Evolutionary conservation across 1,140 invertebrate genomes (phyloP).

Genomic region (Samia ricini): DNA sequence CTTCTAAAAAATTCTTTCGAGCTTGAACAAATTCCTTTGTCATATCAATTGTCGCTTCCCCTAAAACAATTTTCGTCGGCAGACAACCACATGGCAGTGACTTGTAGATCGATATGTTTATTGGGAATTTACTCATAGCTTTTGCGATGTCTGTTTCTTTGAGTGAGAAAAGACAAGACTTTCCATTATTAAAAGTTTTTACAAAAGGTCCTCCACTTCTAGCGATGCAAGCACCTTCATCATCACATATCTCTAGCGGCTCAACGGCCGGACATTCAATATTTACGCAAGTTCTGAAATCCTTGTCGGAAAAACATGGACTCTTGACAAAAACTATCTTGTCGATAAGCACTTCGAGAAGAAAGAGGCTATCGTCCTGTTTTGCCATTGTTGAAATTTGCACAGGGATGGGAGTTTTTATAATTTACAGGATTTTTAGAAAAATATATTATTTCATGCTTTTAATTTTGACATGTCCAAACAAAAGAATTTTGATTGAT

Average conservation of each 20-base stretch:
- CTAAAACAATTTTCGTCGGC: constrained; percentile 62
- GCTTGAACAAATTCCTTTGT: constrained; percentile 68
- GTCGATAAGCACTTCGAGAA: constrained; percentile 78
- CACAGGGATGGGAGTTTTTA: constrained; percentile 53
- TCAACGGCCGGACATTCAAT: constrained; percentile 74
- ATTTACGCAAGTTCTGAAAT: constrained; percentile 74
- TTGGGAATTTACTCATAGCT: constrained; percentile 61
- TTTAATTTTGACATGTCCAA: constrained; percentile 50
- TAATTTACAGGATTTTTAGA: constrained; percentile 39
- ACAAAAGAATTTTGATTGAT: constrained; percentile 40
- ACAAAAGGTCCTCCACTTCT: constrained; percentile 52
- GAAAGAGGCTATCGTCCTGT: constrained; percentile 76
- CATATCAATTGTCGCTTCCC: constrained; percentile 64
- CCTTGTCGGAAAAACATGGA: constrained; percentile 64
- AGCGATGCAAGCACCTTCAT: constrained; percentile 58
- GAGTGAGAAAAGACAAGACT: constrained; percentile 78
- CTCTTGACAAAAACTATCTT: constrained; percentile 69
- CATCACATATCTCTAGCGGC: constrained; percentile 78
- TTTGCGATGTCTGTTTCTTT: constrained; percentile 66
- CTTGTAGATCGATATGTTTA: constrained; percentile 55
- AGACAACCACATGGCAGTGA: constrained; percentile 62
- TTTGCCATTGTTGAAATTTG: constrained; percentile 63
- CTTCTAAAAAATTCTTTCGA: constrained; percentile 57
- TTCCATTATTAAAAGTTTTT: constrained; percentile 74
- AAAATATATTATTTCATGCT: constrained; percentile 37